A percentile compares a stretch with the other conserved stretches of the same genome.
phyloP scores from a whole-genome alignment of 2,888 invertebrate genomes.

The Callimorpha dominula region DNA sequence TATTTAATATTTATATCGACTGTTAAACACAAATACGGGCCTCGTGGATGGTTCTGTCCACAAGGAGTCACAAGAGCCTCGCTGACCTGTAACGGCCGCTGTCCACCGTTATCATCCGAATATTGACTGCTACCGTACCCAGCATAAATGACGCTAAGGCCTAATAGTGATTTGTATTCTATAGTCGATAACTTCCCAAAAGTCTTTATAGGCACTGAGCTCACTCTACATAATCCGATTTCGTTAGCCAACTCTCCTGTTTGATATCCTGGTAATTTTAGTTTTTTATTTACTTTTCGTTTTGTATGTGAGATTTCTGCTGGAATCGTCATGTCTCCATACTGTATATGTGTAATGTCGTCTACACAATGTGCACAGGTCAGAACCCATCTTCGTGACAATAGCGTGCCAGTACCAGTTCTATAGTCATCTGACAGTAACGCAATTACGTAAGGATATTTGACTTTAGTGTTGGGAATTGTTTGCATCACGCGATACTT shows the following conservation, averaged over 20 bases:
- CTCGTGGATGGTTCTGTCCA: background rate
- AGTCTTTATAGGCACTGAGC: background rate
- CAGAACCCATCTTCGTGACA: conserved; percentile 8
- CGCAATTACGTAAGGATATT: conserved; percentile 8
- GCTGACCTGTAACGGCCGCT: background rate
- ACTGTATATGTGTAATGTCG: conserved; percentile 8
- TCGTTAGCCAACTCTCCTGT: background rate
- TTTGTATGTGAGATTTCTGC: background rate
- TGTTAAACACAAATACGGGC: conserved; percentile 1
- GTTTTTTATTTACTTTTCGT: background rate
- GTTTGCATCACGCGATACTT: background rate
- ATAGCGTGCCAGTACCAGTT: conserved; percentile 8
- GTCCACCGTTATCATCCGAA: conserved; percentile 1
- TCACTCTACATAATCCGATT: conserved; percentile 9
- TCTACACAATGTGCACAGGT: conserved; percentile 11
- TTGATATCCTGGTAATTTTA: conserved; percentile 7
- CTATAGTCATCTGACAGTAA: conserved; percentile 5
- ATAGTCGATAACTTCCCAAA: conserved; percentile 7
- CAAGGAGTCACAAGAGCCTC: background rate
- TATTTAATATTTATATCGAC: conserved; percentile 6
- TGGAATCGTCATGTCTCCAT: conserved; percentile 9
- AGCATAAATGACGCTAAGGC: background rate
- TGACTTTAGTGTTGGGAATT: background rate
- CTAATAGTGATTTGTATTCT: background rate
- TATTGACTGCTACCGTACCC: background rate